A percentile compares a stretch with the other conserved stretches of the same genome.
These are phyloP conservation scores for Poeciliopsis prolifica DNA, from an alignment of 2,113 vertebrate species.

Conservation along the genomic window DNA sequence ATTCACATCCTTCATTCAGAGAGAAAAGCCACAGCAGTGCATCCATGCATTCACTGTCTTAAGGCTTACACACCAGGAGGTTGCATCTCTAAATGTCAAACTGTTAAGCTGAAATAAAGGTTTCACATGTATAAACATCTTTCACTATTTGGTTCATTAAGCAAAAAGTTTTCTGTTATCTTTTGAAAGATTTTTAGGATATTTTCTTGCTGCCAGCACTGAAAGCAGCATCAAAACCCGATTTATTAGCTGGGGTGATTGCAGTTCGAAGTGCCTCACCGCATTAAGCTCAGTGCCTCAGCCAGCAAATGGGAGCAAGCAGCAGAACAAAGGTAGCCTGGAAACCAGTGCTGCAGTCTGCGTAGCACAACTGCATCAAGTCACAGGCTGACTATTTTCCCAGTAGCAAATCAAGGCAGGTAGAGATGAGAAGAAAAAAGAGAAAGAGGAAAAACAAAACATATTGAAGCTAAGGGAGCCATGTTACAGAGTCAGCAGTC, in stretches of 20 bases:
- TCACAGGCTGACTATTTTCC: conserved; percentile 56
- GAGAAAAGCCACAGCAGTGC: conserved; percentile 13
- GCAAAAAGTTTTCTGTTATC: conserved; percentile 25
- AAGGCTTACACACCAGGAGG: conserved; percentile 21
- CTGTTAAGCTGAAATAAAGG: conserved; percentile 32
- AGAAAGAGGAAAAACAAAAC: not conserved
- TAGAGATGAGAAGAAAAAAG: conserved; percentile 2
- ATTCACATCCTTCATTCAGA: not conserved
- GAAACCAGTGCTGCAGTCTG: conserved; percentile 68
- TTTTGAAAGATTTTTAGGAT: conserved; percentile 23
- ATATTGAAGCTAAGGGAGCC: conserved; percentile 16
- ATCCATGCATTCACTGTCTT: conserved; percentile 3
- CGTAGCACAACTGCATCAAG: conserved; percentile 61
- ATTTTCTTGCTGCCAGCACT: conserved; percentile 6
- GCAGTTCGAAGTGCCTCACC: conserved; percentile 63
- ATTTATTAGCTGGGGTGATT: conserved; percentile 64
- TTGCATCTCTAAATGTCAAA: conserved; percentile 47
- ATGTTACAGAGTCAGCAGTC: not conserved
- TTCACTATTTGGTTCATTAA: conserved; percentile 26
- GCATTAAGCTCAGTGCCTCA: conserved; percentile 68
- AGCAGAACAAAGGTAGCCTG: conserved; percentile 57
- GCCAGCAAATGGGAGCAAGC: conserved; percentile 51
- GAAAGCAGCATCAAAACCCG: conserved; percentile 19
- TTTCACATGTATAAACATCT: conserved; percentile 35
- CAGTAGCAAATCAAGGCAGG: conserved; percentile 28